phyloP scores from a whole-genome alignment of 2,113 vertebrate species.

The Pithys albifrons region DNA sequence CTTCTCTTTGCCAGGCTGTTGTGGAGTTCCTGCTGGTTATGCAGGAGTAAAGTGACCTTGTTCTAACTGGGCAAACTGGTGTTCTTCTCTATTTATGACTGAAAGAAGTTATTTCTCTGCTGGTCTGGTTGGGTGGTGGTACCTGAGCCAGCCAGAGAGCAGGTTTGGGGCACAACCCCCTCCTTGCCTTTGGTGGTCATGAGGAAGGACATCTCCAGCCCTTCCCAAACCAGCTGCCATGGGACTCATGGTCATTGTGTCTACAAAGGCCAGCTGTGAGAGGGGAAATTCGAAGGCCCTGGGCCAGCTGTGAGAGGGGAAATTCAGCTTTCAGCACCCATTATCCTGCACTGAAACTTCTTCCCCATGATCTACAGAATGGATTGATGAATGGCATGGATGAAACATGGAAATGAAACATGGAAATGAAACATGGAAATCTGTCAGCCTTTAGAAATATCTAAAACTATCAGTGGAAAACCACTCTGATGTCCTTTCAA shows the following conservation, averaged over 20 bases:
- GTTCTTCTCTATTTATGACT: background rate
- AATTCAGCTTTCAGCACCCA: background rate
- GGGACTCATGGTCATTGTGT: background rate
- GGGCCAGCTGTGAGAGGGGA: background rate
- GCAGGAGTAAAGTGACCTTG: background rate
- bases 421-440: background rate
- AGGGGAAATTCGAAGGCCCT: background rate
- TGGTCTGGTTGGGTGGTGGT: too few relatives aligned
- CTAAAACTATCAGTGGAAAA: background rate
- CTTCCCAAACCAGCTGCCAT: too few relatives aligned
- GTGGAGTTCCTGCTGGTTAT: accelerated
- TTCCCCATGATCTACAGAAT: background rate
- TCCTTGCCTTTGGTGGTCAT: too few relatives aligned
- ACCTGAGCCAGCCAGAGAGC: too few relatives aligned
- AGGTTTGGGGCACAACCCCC: too few relatives aligned
- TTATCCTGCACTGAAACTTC: background rate
- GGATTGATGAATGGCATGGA: accelerated
- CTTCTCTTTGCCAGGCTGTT: background rate
- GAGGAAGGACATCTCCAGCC: too few relatives aligned
- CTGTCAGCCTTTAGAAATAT: background rate
- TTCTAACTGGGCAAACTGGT: background rate
- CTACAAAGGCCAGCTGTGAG: background rate
- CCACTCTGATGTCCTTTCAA: background rate
- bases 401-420: background rate
- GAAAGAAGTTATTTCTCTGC: background rate